Evolutionary conservation across 2,888 invertebrate species (phyloP), one percentile per base, ranked within the genome.

Genomic region (Cantharis rufa): DNA sequence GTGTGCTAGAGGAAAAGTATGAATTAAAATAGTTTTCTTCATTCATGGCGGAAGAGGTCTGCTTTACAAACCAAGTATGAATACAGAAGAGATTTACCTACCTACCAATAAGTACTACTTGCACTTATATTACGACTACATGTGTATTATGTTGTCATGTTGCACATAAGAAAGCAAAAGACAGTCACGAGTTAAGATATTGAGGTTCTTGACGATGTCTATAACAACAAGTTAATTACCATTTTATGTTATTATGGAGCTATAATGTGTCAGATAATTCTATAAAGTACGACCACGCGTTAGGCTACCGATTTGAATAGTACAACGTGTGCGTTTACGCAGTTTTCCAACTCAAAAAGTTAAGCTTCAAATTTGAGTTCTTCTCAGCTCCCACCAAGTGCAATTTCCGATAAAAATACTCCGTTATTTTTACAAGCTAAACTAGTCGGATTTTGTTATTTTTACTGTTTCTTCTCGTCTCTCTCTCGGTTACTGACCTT

Each of bases 381-480:
- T 71, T 66, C 73, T 15, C 24, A 16, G 69, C 70, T 74, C 78
- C 69, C 69, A 64, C 71, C 78, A 78, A 70, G 32, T 78, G 78
- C 78, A 85, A 86, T 87, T 87, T 86, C 84, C 85, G 86, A 86
- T 87, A 87, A 88, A 88, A 88, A 87, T 88, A 84, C 86, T 81
- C 88, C 88, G 88, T 88, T 88, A 88, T 87, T 88, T 88, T 88
- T 87, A 86, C 87, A 85, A 80, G 83, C 84, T 78, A 82, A 81
- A 81, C 85, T 84, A 85, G 85, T 85, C 86, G 87, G 86, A 87
- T 88, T 88, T 88, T 87, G 86, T 87, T 87, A 86, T 87, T 87
- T 87, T 87, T 87, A 86, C 87, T 87, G 84, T 84, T 86, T 85
- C 85, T 85, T 83, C 84, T 82, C 81, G 86, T 86, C 86, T 85